phyloP scores from a whole-genome alignment of 2,888 invertebrate species.

The Petrolisthes cinctipes region DNA sequence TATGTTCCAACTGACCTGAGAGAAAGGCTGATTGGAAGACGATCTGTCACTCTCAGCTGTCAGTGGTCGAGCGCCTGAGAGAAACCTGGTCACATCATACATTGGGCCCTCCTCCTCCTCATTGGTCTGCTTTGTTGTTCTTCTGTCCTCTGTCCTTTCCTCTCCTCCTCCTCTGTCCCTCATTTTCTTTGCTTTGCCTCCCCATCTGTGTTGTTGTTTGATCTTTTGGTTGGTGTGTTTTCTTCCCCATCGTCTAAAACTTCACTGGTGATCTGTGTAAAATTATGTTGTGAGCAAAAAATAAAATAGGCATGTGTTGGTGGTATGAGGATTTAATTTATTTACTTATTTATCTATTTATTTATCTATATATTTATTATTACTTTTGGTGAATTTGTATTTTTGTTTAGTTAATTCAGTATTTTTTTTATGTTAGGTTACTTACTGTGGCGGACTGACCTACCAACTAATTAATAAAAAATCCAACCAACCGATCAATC shows the following conservation, averaged over 20 bases:
- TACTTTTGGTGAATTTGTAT: no score
- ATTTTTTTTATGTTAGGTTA: no score
- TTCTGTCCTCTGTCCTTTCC: not conserved
- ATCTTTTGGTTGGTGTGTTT: not conserved
- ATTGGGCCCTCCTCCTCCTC: not conserved
- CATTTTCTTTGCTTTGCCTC: not conserved
- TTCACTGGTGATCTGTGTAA: not conserved
- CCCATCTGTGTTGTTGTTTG: not conserved
- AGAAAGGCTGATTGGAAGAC: no score
- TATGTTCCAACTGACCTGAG: not conserved
- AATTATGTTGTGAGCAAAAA: not conserved
- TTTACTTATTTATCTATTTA: no score
- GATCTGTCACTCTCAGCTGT: not conserved
- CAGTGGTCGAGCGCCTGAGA: constrained; percentile 14
- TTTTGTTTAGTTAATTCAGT: no score
- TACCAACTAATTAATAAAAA: no score
- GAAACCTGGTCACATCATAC: not conserved
- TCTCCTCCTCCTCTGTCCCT: not conserved
- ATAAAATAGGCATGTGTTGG: no score
- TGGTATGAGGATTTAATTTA: no score
- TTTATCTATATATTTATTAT: no score
- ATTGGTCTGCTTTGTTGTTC: not conserved
- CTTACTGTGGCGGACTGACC: no score
- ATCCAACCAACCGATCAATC: not conserved
- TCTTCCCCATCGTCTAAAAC: not conserved